These are phyloP conservation scores for Chromoteleia sp. DNA, from an alignment of 2,888 invertebrate species.

Conservation along the genomic window DNA sequence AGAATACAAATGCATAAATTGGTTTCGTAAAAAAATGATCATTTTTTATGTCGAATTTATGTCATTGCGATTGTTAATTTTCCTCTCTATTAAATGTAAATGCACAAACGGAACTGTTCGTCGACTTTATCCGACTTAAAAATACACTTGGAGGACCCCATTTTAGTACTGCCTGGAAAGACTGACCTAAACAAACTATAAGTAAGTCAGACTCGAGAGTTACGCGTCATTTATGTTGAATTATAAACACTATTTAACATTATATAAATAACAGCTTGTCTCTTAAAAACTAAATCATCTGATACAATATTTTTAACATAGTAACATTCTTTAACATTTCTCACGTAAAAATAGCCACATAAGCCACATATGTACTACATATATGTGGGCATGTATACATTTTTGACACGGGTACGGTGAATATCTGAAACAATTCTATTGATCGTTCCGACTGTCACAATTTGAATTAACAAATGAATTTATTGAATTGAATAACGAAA, in stretches of 20 bases:
- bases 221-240: slow-evolving; percentile 38
- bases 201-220: slow-evolving; percentile 26
- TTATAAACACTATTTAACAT: slow-evolving; percentile 40
- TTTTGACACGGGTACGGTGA: no score
- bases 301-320: no score
- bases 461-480: background rate
- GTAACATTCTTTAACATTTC: no score
- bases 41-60: background rate
- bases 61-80: background rate
- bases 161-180: slow-evolving; percentile 52
- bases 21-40: background rate
- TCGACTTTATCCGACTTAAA: slow-evolving; percentile 26
- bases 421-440: no score
- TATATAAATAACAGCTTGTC: slow-evolving; percentile 31
- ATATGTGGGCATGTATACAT: no score
- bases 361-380: no score
- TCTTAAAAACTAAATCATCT: no score
- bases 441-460: no score
- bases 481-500: background rate
- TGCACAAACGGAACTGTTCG: slow-evolving; percentile 17
- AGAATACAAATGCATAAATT: no score
- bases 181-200: slow-evolving; percentile 51
- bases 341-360: no score
- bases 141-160: slow-evolving; percentile 40
- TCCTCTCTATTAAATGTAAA: background rate